A percentile compares a stretch with the other conserved stretches of the same genome.
Evolutionary conservation across 23 tunicate species (phyloP).

Genomic region (Trididemnum nubilum): DNA sequence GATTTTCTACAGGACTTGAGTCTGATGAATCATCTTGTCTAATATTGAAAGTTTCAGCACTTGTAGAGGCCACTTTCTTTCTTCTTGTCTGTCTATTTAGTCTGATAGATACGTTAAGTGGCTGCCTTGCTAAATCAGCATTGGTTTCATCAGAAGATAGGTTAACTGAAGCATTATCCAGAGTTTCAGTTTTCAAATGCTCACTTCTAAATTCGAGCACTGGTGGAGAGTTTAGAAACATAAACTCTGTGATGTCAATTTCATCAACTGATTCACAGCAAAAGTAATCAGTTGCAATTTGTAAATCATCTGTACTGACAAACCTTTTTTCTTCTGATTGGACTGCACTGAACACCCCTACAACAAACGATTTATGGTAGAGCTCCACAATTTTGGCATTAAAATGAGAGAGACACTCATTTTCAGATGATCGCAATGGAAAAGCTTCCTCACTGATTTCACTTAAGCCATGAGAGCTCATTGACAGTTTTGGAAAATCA

Average conservation of each 20-base stretch:
- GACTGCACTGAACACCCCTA: constrained; percentile 49
- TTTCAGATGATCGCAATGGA: constrained; percentile 25
- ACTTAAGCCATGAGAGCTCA: neutral
- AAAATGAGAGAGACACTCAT: neutral
- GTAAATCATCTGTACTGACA: constrained; percentile 65
- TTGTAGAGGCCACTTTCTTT: neutral
- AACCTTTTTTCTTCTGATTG: constrained; percentile 12
- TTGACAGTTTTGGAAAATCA: neutral
- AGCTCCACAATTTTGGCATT: constrained; percentile 26
- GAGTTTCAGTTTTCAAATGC: constrained; percentile 2
- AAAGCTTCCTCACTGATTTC: constrained; percentile 54
- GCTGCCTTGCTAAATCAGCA: neutral
- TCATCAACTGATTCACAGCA: constrained; percentile 77
- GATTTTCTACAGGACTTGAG: neutral
- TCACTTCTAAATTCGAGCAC: constrained; percentile 48
- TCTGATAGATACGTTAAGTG: neutral
- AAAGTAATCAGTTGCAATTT: constrained; percentile 60
- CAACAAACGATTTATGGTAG: constrained; percentile 55
- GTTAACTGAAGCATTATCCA: neutral
- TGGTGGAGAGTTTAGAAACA: constrained; percentile 78
- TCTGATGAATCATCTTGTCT: no score
- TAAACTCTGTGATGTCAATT: constrained; percentile 89
- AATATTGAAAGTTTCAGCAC: no score
- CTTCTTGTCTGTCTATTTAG: neutral
- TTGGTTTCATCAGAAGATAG: neutral